phyloP scores from a whole-genome alignment of 92 coral and sea anemone species.

The Montipora capitata region DNA sequence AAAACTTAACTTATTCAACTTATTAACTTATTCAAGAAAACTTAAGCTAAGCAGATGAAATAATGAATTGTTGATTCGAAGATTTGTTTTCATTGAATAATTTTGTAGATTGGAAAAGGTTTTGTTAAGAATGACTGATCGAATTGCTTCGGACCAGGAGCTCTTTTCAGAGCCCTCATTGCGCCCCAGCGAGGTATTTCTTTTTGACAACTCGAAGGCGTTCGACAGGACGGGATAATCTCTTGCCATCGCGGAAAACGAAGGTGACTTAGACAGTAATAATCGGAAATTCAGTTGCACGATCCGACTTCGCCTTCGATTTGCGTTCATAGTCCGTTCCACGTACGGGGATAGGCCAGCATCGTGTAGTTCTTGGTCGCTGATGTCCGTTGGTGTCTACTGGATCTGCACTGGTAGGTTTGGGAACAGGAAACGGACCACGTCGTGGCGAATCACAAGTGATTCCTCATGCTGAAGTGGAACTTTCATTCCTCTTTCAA shows the following conservation, averaged over 20 bases:
- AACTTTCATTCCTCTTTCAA: neutral
- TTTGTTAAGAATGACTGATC: no score
- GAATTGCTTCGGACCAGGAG: no score
- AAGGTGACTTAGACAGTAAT: constrained; percentile 24
- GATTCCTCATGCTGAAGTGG: neutral
- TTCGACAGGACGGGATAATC: constrained; percentile 25
- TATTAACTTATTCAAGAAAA: no score
- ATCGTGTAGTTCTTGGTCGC: constrained; percentile 6
- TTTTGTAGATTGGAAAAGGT: no score
- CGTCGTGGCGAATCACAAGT: neutral
- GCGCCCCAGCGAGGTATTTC: neutral
- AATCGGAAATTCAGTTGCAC: constrained; percentile 27
- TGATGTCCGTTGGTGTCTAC: neutral
- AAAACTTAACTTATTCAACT: no score
- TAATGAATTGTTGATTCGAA: no score
- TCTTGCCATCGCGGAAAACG: constrained; percentile 31
- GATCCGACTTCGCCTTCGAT: constrained; percentile 18
- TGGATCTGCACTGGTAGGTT: constrained; percentile 24
- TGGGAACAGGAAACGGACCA: constrained; percentile 25
- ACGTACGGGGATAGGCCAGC: constrained; percentile 19
- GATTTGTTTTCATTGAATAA: no score
- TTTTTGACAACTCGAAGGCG: constrained; percentile 19
- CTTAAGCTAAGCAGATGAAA: no score
- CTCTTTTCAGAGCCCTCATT: no score
- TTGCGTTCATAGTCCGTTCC: constrained; percentile 24